Evolutionary conservation across 1,140 invertebrate species (phyloP).

Genomic region (Nephotettix cincticeps): DNA sequence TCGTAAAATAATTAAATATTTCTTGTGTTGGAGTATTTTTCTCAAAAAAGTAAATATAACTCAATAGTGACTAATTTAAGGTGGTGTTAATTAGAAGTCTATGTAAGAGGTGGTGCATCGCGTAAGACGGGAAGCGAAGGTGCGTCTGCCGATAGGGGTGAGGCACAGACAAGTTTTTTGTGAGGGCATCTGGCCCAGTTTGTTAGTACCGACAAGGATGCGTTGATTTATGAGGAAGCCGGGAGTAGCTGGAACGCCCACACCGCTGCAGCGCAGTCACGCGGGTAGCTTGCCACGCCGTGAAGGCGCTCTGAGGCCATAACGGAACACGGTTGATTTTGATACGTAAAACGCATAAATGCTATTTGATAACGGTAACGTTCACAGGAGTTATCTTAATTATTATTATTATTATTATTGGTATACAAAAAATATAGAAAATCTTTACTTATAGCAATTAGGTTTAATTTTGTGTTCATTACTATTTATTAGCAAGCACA

Average conservation of each 20-base stretch:
- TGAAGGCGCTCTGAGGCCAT: too few relatives aligned
- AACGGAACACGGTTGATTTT: too few relatives aligned
- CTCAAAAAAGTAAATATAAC: background rate
- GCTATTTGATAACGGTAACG: too few relatives aligned
- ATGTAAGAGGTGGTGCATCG: background rate
- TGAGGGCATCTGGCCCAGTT: background rate
- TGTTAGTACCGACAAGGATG: background rate
- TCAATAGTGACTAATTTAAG: background rate
- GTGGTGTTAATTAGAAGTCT: background rate
- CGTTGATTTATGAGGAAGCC: background rate
- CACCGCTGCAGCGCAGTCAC: too few relatives aligned
- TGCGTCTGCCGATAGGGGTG: background rate
- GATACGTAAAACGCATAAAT: too few relatives aligned
- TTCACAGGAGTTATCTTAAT: too few relatives aligned
- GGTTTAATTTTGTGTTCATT: too few relatives aligned
- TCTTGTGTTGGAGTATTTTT: background rate
- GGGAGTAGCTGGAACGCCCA: background rate
- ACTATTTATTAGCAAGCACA: too few relatives aligned
- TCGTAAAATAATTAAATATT: background rate
- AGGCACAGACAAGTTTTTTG: slow-evolving; percentile 1
- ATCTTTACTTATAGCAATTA: too few relatives aligned
- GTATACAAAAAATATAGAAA: too few relatives aligned
- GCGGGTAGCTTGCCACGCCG: too few relatives aligned
- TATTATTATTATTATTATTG: too few relatives aligned
- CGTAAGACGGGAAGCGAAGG: background rate